Evolutionary conservation across 2,113 vertebrate species (phyloP), one percentile per base, ranked within the genome.

Genomic region (Carollia perspicillata): DNA sequence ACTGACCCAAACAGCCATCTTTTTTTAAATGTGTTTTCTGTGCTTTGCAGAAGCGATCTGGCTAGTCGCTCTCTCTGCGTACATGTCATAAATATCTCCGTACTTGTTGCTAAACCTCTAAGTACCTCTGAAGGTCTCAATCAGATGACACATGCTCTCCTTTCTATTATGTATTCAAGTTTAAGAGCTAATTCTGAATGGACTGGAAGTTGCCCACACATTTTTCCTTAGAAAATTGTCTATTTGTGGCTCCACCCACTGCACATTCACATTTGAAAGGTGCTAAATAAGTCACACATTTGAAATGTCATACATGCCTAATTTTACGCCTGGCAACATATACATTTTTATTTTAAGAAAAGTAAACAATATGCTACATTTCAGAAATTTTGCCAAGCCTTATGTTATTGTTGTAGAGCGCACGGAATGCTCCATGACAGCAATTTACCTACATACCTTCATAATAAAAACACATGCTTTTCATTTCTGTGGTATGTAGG

Each of bases 301-400:
- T 95, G 86, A 97, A 98, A 98, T 97, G 96, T 94, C 97, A 97
- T 84, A 86, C n/a, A 13, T 93, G 86, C 96, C 94, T 97, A 95
- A 97, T 96, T 96, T 97, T 95, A 90, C 84, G 93, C 94, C 78
- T 95, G 89, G 89, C 37, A 96, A 95, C 37, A 85, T 85, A 93
- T 12, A 16, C 33, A 53, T 33, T 89, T 79, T 20, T 78, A 93
- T 83, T 93, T 97, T 96, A 95, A 96, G 94, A 84, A 88, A 97
- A 95, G 79, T 92, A 97, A 97, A 97, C 91, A 98, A 94, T 87
- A 96, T 92, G 93, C 30, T 66, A 35, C 92, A 96, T 94, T 96
- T 94, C 65, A 91, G 95, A 95, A 90, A 68, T 55, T n/a, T 89
- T 92, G 74, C 74, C 81, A 71, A 89, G 44, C 77, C 89, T 93